Evolutionary conservation across 2,888 invertebrate genomes (phyloP), one percentile per base, ranked within the genome.

Genomic region (Chymomyza caudatula): DNA sequence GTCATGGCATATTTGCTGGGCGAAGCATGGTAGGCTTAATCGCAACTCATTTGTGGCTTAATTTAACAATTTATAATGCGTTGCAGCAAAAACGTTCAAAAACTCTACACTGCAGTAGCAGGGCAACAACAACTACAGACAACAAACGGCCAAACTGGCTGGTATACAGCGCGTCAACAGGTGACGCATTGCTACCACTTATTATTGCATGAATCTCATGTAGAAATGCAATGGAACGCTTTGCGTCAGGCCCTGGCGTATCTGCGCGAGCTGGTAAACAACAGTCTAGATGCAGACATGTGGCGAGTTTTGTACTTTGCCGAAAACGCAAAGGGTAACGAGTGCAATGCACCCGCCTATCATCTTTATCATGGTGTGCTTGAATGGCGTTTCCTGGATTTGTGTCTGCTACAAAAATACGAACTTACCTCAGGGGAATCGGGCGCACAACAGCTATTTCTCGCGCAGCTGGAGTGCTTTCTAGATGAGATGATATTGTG

Each of bases 311-410:
- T 90, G 0, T 88, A 88, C 53, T 86, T 85, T 56, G 88, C 89
- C 2, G 87, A 88, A 66, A 85, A 83, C 49, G 73, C 64, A 37
- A 87, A 88, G 42, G 90, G 89, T 0, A 90, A 90, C 63, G 86
- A 89, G 20, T 89, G 89, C 47, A 82, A 80, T 51, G 76, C 87
- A 2, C 81, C 90, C 4, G 85, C 87, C 2, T 90, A 90, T 81
- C 91, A 91, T 63, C 73, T 90, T 3, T 78, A 90, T 3, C 90
- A 90, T 63, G 91, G 91, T 1, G 69, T 77, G 2, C 73, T 91
- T 0, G 90, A 90, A 73, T 90, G 90, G 91, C 87, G 88, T 52
- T 69, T 90, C 13, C 70, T 90, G 37, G 89, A 90, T 71, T 67
- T 90, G 20, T 83, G 87, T 53, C 79, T 87, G 49, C 61, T 88